Percentiles rank a stretch among this genome's conserved stretches.
Evolutionary conservation across 2,113 vertebrate species (phyloP).

Genomic region (Dasyornis broadbenti): DNA sequence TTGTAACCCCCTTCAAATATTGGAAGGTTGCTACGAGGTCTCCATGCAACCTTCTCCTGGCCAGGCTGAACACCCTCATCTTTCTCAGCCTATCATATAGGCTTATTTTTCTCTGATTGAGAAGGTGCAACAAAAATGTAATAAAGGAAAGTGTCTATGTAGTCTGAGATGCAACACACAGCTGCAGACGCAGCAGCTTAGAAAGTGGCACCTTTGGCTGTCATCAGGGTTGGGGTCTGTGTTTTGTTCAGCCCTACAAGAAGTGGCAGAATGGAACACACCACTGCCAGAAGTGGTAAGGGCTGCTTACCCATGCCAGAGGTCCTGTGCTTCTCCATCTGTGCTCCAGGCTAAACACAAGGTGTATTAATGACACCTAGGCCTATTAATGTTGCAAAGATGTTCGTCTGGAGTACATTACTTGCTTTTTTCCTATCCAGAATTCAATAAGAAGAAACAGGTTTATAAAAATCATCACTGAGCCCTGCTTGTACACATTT

Average conservation of each 20-base stretch:
- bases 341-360: neutral
- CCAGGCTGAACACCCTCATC: neutral
- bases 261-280: neutral
- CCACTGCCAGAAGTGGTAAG: neutral
- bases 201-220: neutral
- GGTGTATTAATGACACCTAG: neutral
- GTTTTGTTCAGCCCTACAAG: neutral
- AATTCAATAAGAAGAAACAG: neutral
- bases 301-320: neutral
- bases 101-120: neutral
- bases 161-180: neutral
- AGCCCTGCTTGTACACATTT: neutral
- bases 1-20: fast-evolving
- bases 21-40: neutral
- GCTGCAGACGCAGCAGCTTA: neutral
- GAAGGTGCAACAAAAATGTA: neutral
- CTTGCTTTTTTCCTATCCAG: fast-evolving
- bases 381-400: fast-evolving
- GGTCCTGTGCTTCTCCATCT: neutral
- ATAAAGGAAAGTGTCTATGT: neutral
- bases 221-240: neutral
- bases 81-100: neutral
- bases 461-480: neutral
- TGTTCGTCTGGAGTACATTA: neutral
- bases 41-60: neutral